Percentiles rank a stretch among this genome's conserved stretches.
These are phyloP conservation scores for Hippoglossus hippoglossus DNA, from an alignment of 2,797 vertebrate species.

Conservation along the genomic window DNA sequence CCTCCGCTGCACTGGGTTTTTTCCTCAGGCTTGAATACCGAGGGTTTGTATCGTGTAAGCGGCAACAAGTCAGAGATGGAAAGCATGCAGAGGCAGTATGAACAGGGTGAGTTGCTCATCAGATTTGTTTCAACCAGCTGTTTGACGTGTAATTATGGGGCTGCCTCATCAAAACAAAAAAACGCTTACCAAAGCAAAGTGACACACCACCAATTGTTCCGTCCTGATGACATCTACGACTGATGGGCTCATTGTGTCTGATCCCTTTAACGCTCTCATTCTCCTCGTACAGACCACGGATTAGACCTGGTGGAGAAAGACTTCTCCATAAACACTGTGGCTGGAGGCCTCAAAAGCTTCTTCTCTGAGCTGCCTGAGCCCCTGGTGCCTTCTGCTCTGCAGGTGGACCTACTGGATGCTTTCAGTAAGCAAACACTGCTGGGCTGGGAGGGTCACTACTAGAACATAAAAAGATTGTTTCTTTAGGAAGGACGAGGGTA, in stretches of 20 bases:
- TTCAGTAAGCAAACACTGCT: slow-evolving; percentile 91
- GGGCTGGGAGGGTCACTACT: slow-evolving; percentile 65
- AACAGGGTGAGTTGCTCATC: slow-evolving; percentile 88
- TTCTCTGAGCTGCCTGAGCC: slow-evolving; percentile 97
- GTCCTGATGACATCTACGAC: slow-evolving; percentile 22
- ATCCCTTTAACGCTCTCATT: slow-evolving; percentile 31
- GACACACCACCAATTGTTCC: slow-evolving; percentile 44
- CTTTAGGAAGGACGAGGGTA: slow-evolving; percentile 43
- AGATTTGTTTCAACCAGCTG: slow-evolving; percentile 53
- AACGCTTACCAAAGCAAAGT: slow-evolving; percentile 53
- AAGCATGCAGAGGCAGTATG: slow-evolving; percentile 95
- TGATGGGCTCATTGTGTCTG: slow-evolving; percentile 28
- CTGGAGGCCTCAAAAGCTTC: slow-evolving; percentile 96
- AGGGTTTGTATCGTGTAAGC: slow-evolving; percentile 95
- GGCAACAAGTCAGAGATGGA: slow-evolving; percentile 99
- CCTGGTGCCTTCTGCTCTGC: slow-evolving; percentile 92
- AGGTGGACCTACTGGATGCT: slow-evolving; percentile 94
- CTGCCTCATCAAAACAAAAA: slow-evolving; percentile 64
- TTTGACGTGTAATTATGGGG: slow-evolving; percentile 62
- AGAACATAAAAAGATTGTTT: slow-evolving; percentile 69
- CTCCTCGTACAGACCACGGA: slow-evolving; percentile 85
- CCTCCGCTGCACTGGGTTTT: slow-evolving; percentile 30
- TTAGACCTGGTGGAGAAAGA: slow-evolving; percentile 97
- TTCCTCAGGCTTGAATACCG: slow-evolving; percentile 90
- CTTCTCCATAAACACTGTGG: slow-evolving; percentile 95